Conservation (phyloP, 2,797 vertebrate genomes). For the Lagocephalus sceleratus region DNA sequence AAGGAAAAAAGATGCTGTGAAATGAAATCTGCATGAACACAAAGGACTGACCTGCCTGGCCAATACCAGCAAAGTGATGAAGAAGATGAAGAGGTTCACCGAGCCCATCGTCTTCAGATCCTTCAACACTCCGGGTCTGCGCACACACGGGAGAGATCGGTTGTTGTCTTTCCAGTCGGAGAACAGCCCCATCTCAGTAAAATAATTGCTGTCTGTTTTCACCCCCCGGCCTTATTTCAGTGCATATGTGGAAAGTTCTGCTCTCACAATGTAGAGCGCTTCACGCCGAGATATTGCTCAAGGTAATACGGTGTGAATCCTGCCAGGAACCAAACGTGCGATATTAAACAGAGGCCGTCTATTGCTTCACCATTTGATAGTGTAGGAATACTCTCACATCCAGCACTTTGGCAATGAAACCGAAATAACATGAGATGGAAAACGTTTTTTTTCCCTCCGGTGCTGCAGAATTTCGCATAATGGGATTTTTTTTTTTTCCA, state of each 20-base stretch:
- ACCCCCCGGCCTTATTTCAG: too few relatives aligned
- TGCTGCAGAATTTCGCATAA: slow-evolving; percentile 17
- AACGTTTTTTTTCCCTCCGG: slow-evolving; percentile 1
- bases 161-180: too few relatives aligned
- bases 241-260: too few relatives aligned
- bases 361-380: slow-evolving; percentile 16
- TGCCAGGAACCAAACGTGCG: neutral
- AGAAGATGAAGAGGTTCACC: slow-evolving; percentile 94
- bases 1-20: neutral
- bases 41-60: slow-evolving; percentile 88
- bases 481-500: slow-evolving; percentile 19
- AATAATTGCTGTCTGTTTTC: too few relatives aligned
- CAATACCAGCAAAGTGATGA: slow-evolving; percentile 91
- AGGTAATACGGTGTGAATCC: neutral
- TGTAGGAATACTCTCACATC: slow-evolving; percentile 6
- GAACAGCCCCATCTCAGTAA: too few relatives aligned
- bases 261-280: neutral
- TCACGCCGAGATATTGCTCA: neutral
- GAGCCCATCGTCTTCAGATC: slow-evolving; percentile 98
- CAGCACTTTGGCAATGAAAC: slow-evolving; percentile 8
- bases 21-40: neutral
- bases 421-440: slow-evolving; percentile 7
- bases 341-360: neutral
- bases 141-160: neutral
- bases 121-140: slow-evolving; percentile 92